Evolutionary conservation across 1,140 invertebrate species (phyloP), one percentile per base, ranked within the genome.

Genomic region (Drosophila paulistorum): DNA sequence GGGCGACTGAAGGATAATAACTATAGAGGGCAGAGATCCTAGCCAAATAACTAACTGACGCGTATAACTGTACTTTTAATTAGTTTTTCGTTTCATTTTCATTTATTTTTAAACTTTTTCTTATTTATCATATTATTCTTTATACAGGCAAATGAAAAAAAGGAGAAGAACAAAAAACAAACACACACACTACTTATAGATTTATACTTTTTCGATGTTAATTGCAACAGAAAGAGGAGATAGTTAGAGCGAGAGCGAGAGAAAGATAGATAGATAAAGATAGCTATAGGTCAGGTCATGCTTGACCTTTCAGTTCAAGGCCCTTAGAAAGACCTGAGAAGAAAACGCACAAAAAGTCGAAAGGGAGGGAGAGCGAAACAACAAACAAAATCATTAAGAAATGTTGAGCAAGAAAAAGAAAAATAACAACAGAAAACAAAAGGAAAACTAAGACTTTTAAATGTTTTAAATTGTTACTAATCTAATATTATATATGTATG

Each of bases 331-430:
- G n/a, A 4, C 33, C 14, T 59, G 13, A 11, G 14, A 35, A 17
- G 10, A 37, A 59, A 59, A 59, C 57, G 57, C 57, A 59, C 57
- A 59, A 39, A 59, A 51, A 23, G 20, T 17, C 10, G 58, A 13
- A 39, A 13, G 33, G n/a, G 14, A 51, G 30, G 14, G 33, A 17
- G n/a, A 23, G 30, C 30, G 30, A 30, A 65, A 74, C 35, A 13
- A 72, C 59, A 14, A 10, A 37, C 33, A 14, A 42, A 73, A 66
- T n/a, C 17, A 67, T 45, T 59, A 66, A 55, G 42, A 74, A 63
- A 65, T n/a, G 0, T 3, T 13, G 13, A 39, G 3, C 3, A 39
- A 17, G 17, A 17, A 17, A 5, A 54, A 17, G n/a, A 11, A 20
- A 37, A 35, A 37, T 3, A 59, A 13, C 20, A 37, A 2, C 1